phyloP scores from a whole-genome alignment of 2,888 invertebrate species.

The Drosophila pullipes region DNA sequence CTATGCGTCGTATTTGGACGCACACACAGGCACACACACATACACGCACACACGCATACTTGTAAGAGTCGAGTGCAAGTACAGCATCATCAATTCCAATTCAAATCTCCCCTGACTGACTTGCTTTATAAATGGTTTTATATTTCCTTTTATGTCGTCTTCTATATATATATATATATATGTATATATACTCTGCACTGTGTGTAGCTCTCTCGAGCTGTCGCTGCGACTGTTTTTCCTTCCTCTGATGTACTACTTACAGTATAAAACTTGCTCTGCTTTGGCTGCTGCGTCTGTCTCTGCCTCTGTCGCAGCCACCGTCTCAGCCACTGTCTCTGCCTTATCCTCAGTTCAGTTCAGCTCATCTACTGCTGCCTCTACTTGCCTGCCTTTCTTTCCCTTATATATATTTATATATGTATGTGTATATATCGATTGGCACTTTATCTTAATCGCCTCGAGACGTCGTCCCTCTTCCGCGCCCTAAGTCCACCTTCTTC shows the following conservation, averaged over 20 bases:
- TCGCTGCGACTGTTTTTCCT: constrained; percentile 17
- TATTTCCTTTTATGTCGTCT: constrained; percentile 79
- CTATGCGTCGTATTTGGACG: constrained; percentile 58
- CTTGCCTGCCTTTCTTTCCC: constrained; percentile 70
- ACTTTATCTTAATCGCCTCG: constrained; percentile 80
- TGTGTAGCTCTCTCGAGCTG: constrained; percentile 27
- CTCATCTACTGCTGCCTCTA: constrained; percentile 10
- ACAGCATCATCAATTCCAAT: constrained; percentile 81
- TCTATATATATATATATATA: constrained; percentile 1
- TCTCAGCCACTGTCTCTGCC: constrained; percentile 9
- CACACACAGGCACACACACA: constrained; percentile 23
- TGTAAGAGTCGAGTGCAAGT: constrained; percentile 68
- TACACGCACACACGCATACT: constrained; percentile 26
- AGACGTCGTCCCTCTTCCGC: constrained; percentile 62
- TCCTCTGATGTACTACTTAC: constrained; percentile 38
- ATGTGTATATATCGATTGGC: constrained; percentile 74
- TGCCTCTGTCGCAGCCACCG: constrained; percentile 5
- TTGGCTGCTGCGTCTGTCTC: constrained; percentile 13
- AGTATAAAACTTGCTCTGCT: constrained; percentile 53
- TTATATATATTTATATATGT: constrained; percentile 50
- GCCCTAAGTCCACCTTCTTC: constrained; percentile 52
- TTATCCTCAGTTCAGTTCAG: constrained; percentile 16
- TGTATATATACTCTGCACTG: neutral
- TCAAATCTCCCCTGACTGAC: constrained; percentile 81
- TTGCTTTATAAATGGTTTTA: constrained; percentile 81